Percentiles rank a stretch among this genome's conserved stretches.
Evolutionary conservation across 2,888 invertebrate species (phyloP).

Genomic region (Oxyscelio sp.): DNA sequence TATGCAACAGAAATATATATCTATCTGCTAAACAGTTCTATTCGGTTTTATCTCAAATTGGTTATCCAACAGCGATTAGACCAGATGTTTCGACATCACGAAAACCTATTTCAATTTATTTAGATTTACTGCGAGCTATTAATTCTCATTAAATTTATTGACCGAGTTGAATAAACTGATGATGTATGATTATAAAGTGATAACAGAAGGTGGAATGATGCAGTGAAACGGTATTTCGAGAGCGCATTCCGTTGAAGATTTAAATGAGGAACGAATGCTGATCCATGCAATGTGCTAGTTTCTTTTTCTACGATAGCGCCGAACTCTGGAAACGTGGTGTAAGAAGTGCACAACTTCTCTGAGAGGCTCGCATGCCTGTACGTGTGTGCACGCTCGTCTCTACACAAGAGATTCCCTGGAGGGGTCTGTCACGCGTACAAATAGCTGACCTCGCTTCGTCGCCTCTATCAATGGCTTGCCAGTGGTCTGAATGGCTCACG

Average conservation of each 20-base stretch:
- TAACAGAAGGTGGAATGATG: conserved; percentile 26
- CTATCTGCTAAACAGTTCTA: too few species aligned
- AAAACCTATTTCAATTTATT: too few species aligned
- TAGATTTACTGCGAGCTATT: too few species aligned
- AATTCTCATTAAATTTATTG: neutral
- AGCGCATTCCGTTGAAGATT: conserved; percentile 34
- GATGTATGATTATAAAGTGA: conserved; percentile 42
- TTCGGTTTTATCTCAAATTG: too few species aligned
- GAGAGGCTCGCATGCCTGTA: conserved; percentile 47
- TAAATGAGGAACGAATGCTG: conserved; percentile 47
- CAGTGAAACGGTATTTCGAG: conserved; percentile 32
- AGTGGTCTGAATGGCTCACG: conserved; percentile 83
- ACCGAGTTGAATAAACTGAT: conserved; percentile 7
- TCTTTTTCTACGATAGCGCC: conserved; percentile 39
- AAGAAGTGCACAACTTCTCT: conserved; percentile 65
- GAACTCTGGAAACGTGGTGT: conserved; percentile 55
- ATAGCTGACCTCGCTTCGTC: conserved; percentile 88
- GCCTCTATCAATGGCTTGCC: conserved; percentile 87
- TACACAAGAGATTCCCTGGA: conserved; percentile 84
- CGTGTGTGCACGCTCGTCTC: conserved; percentile 74
- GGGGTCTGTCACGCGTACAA: conserved; percentile 88
- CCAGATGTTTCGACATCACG: too few species aligned
- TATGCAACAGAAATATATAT: too few species aligned
- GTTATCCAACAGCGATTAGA: too few species aligned
- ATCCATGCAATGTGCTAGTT: conserved; percentile 43